Evolutionary conservation across 1,140 invertebrate species (phyloP).

Genomic region (Ceratosolen fusciceps): DNA sequence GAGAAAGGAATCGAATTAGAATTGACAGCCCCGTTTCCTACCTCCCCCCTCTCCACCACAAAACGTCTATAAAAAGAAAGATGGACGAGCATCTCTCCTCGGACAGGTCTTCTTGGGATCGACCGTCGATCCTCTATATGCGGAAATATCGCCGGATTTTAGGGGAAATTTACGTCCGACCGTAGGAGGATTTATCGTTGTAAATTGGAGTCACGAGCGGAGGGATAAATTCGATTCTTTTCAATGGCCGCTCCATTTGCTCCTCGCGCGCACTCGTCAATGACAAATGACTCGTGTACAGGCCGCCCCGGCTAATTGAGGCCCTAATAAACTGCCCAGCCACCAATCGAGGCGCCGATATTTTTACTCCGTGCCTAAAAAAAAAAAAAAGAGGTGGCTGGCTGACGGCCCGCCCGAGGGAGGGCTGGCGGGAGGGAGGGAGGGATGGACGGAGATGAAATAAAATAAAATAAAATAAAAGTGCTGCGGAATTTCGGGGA

Average conservation of each 20-base stretch:
- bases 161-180: constrained; percentile 14
- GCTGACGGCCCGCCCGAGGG: not conserved
- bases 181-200: constrained; percentile 9
- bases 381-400: not conserved
- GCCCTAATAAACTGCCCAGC: not conserved
- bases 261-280: not conserved
- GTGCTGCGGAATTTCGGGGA: too few species aligned
- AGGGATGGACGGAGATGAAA: too few species aligned
- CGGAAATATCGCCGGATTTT: not conserved
- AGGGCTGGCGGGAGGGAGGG: too few species aligned
- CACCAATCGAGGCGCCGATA: not conserved
- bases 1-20: not conserved
- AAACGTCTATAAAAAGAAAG: too few species aligned
- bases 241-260: constrained; percentile 19
- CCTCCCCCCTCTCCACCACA: too few species aligned
- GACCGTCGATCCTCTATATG: too few species aligned
- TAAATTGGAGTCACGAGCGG: not conserved
- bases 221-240: constrained; percentile 28
- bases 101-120: too few species aligned
- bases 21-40: not conserved
- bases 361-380: constrained; percentile 12
- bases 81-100: too few species aligned
- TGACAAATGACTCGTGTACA: constrained; percentile 43
- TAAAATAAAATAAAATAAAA: too few species aligned
- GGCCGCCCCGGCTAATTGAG: not conserved